These are phyloP conservation scores for Jaculus jaculus DNA, from an alignment of 2,113 vertebrate species.

Conservation along the genomic window DNA sequence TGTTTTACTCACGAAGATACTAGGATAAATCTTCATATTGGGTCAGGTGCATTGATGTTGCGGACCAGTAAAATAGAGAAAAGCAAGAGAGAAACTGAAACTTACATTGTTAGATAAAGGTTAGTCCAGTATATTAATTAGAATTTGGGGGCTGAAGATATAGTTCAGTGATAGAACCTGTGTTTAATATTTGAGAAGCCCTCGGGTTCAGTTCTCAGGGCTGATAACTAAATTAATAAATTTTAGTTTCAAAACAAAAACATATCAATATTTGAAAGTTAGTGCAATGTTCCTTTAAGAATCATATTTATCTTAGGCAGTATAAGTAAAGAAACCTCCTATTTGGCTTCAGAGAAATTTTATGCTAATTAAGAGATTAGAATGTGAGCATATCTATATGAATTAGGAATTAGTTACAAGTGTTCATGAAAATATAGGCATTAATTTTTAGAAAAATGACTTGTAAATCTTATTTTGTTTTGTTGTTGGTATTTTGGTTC, in stretches of 20 bases:
- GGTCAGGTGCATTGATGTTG: background rate
- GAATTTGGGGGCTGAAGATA: background rate
- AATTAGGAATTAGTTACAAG: background rate
- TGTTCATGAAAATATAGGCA: background rate
- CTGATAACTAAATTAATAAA: background rate
- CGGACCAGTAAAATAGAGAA: background rate
- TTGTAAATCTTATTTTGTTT: background rate
- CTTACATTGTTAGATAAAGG: background rate
- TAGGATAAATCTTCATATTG: background rate
- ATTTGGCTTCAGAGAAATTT: slow-evolving; percentile 18
- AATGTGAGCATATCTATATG: background rate
- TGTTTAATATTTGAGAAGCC: background rate
- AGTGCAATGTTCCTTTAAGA: background rate
- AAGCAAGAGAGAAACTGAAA: background rate
- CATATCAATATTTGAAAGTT: background rate
- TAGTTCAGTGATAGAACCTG: background rate
- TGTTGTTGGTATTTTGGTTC: too few relatives aligned
- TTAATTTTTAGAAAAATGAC: slow-evolving; percentile 41
- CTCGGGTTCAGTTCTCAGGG: background rate
- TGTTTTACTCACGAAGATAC: slow-evolving; percentile 23
- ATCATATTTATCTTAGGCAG: background rate
- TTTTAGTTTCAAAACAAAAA: slow-evolving; percentile 29
- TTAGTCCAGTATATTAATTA: background rate
- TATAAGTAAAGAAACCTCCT: background rate
- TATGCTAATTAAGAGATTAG: slow-evolving; percentile 3